These are phyloP conservation scores for Pterocles gutturalis DNA, from an alignment of 2,113 vertebrate genomes.

Conservation along the genomic window DNA sequence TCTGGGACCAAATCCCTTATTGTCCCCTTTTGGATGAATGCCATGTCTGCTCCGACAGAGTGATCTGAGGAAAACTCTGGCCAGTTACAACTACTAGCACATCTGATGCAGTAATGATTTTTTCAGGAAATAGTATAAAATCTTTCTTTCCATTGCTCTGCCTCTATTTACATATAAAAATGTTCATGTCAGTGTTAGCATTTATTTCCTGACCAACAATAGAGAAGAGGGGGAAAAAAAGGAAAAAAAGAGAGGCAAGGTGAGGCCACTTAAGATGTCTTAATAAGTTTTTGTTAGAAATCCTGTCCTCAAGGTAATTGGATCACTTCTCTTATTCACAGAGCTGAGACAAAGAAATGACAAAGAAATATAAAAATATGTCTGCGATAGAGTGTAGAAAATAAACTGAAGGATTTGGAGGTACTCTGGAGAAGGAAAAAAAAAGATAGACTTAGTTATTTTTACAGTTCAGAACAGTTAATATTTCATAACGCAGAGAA, in stretches of 20 bases:
- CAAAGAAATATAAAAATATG: slow-evolving; percentile 9
- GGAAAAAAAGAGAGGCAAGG: not conserved
- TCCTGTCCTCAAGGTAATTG: not conserved
- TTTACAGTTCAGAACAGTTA: not conserved
- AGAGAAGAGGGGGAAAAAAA: accelerated
- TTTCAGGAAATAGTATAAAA: not conserved
- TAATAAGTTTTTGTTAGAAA: not conserved
- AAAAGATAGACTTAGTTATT: slow-evolving; percentile 2
- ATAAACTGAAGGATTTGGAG: not conserved
- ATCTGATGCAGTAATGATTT: not conserved
- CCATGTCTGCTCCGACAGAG: not conserved
- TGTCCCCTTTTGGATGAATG: not conserved
- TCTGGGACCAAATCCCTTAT: not conserved
- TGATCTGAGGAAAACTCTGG: not conserved
- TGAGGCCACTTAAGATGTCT: not conserved
- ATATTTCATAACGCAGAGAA: not conserved
- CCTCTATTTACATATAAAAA: not conserved
- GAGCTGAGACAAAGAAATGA: not conserved
- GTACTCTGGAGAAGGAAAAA: not conserved
- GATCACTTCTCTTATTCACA: slow-evolving; percentile 5
- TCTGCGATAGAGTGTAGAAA: not conserved
- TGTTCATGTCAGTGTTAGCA: not conserved
- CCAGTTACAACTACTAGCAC: not conserved
- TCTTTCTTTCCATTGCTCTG: not conserved
- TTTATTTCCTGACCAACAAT: not conserved